Conservation (phyloP, 2,888 invertebrate species). For the Cryptosula pallasiana region DNA sequence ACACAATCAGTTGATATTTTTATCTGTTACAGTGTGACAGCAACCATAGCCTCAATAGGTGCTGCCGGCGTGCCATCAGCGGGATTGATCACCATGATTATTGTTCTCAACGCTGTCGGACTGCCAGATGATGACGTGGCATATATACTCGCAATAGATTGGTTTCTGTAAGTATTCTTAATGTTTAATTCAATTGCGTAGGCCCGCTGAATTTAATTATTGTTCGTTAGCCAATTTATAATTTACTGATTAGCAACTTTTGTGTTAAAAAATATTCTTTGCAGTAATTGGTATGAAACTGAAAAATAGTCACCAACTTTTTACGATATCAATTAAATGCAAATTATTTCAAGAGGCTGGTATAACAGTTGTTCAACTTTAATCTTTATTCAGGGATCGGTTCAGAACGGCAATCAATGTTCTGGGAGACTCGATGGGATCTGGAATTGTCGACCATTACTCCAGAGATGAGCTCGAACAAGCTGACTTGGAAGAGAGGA, state of each 20-base stretch:
- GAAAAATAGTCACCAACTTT: too few relatives aligned
- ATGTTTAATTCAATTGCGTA: too few relatives aligned
- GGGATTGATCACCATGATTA: slow-evolving; percentile 81
- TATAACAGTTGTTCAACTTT: too few relatives aligned
- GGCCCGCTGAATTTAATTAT: too few relatives aligned
- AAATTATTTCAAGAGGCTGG: too few relatives aligned
- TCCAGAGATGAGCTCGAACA: slow-evolving; percentile 43
- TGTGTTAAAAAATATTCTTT: too few relatives aligned
- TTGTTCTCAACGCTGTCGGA: slow-evolving; percentile 56
- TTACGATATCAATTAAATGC: too few relatives aligned
- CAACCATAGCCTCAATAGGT: slow-evolving; percentile 93
- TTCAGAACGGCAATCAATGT: slow-evolving; percentile 79
- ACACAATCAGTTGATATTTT: too few relatives aligned
- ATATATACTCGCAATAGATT: slow-evolving; percentile 56
- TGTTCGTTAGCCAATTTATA: too few relatives aligned
- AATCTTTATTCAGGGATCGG: slow-evolving; percentile 58
- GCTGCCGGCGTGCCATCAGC: slow-evolving; percentile 96
- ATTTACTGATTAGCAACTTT: too few relatives aligned
- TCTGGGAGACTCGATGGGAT: slow-evolving; percentile 88
- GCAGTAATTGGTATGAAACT: too few relatives aligned
- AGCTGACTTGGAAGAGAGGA: too few relatives aligned
- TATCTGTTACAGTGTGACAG: slow-evolving; percentile 74
- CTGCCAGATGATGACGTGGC: slow-evolving; percentile 56
- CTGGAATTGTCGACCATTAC: slow-evolving; percentile 80
- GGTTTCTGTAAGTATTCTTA: slow-evolving; percentile 54